Conservation (phyloP, 2,797 vertebrate genomes). For the Lagothrix lagotricha region DNA sequence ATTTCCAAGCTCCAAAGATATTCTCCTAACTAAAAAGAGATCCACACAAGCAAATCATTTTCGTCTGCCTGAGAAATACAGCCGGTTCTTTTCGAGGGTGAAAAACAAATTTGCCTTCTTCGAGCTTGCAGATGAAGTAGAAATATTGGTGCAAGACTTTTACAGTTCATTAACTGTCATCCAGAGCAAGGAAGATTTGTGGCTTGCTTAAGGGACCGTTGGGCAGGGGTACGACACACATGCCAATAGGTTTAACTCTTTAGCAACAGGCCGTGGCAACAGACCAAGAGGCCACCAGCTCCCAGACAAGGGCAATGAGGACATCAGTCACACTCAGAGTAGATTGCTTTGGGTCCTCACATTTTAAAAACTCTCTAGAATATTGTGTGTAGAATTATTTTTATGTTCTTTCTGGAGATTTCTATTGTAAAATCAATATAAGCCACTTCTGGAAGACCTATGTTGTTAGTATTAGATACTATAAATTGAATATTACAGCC, state of each 20-base stretch:
- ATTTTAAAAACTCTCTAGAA: not conserved
- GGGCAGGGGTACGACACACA: slow-evolving; percentile 49
- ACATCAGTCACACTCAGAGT: not conserved
- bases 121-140: slow-evolving; percentile 64
- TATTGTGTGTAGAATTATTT: not conserved
- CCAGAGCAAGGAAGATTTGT: slow-evolving; percentile 75
- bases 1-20: slow-evolving; percentile 36
- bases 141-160: slow-evolving; percentile 75
- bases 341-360: not conserved
- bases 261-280: slow-evolving; percentile 22
- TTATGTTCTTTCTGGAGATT: slow-evolving; percentile 32
- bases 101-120: slow-evolving; percentile 73
- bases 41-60: slow-evolving; percentile 29
- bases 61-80: slow-evolving; percentile 59
- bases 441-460: slow-evolving; percentile 34
- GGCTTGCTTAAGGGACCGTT: slow-evolving; percentile 62
- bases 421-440: slow-evolving; percentile 48
- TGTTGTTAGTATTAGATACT: slow-evolving; percentile 27
- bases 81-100: slow-evolving; percentile 18
- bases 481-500: slow-evolving; percentile 16
- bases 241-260: slow-evolving; percentile 66
- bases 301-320: not conserved
- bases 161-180: slow-evolving; percentile 76
- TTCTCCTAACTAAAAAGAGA: slow-evolving; percentile 23
- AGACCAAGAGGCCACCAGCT: not conserved